Percentiles rank a stretch among this genome's conserved stretches.
These are phyloP conservation scores for Neolamprologus variostigma DNA, from an alignment of 2,113 vertebrate genomes.

Conservation along the genomic window DNA sequence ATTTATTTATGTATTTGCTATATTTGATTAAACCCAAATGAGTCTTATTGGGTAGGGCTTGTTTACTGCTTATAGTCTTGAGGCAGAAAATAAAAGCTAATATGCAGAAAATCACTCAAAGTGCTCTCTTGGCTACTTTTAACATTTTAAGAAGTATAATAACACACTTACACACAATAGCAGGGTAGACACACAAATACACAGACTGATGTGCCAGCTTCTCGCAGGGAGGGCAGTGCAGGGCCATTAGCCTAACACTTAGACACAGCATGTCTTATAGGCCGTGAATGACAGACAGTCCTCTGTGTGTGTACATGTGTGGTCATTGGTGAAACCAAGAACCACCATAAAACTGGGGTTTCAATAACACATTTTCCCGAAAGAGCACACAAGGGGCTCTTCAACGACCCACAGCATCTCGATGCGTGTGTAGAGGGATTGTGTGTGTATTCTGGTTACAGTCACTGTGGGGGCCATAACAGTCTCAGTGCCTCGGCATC, in stretches of 20 bases:
- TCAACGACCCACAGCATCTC: conserved; percentile 23
- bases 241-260: conserved; percentile 53
- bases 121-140: conserved; percentile 20
- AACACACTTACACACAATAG: background rate
- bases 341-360: conserved; percentile 41
- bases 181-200: background rate
- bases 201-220: background rate
- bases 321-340: conserved; percentile 18
- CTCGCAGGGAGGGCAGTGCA: conserved; percentile 16
- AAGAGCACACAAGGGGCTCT: conserved; percentile 41
- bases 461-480: conserved; percentile 39
- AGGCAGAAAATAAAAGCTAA: conserved; percentile 19
- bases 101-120: conserved; percentile 31
- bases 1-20: background rate
- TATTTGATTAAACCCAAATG: background rate
- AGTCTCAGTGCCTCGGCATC: conserved; percentile 26
- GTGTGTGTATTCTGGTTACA: conserved; percentile 25
- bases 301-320: background rate
- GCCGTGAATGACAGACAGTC: conserved; percentile 28
- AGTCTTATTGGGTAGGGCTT: background rate
- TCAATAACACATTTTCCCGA: conserved; percentile 50
- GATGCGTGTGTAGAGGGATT: background rate
- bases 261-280: conserved; percentile 57
- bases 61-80: background rate
- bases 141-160: conserved; percentile 19